Conservation (phyloP, 2,797 vertebrate genomes). For the Glyptemys insculpta region DNA sequence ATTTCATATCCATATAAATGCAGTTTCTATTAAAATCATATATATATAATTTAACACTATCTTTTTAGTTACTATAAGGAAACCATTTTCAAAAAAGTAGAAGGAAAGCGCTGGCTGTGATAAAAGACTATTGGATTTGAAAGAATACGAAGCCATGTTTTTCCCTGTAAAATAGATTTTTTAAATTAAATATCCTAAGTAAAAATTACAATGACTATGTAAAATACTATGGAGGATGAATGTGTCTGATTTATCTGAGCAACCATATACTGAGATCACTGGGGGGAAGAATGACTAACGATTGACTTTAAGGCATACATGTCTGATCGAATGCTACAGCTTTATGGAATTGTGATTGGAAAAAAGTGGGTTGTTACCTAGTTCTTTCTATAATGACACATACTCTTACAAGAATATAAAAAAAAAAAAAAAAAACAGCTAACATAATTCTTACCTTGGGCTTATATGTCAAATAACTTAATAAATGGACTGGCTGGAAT, state of each 20-base stretch:
- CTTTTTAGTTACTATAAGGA: slow-evolving; percentile 36
- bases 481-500: not conserved
- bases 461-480: not conserved
- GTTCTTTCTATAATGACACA: not conserved
- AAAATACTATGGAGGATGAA: not conserved
- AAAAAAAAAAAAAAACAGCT: not conserved
- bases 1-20: slow-evolving; percentile 16
- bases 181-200: not conserved
- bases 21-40: not conserved
- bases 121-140: slow-evolving; percentile 42
- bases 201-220: not conserved
- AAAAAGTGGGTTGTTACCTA: too few relatives aligned
- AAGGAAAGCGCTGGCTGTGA: slow-evolving; percentile 28
- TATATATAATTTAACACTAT: not conserved
- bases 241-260: not conserved
- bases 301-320: not conserved
- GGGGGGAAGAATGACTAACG: not conserved
- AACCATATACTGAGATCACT: not conserved
- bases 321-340: not conserved
- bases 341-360: not conserved
- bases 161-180: not conserved
- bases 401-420: not conserved
- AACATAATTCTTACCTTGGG: not conserved
- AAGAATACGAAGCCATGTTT: not conserved
- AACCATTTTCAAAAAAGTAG: slow-evolving; percentile 9